Base-by-base conservation (phyloP, 2,888 invertebrate species). In the Drosophila cyrtoloma region DNA sequence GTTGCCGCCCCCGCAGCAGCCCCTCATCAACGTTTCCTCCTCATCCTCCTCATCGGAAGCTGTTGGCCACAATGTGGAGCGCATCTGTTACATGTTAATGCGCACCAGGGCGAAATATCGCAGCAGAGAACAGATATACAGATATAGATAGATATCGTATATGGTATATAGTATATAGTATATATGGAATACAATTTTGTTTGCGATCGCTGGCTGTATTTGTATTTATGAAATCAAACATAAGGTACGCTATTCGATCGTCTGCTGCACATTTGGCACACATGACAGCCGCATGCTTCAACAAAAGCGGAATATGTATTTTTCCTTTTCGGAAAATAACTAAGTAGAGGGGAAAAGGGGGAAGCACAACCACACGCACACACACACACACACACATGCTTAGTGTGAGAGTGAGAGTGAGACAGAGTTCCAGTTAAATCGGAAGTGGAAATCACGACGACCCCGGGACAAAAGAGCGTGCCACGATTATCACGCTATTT, bases 21-120 rank as follows among this genome's bases (percentile, higher is more conserved):
- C 16, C 47, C 16, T 26, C 47, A 7, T 26, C 47, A 9, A 10
- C 22, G 22, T 9, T 16, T 16, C 19, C 33, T 12, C 28, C 52
- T n/a, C 5, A 35, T 12, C 26, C 3, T 16, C 12, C 7, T 39
- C 57, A 42, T 52, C 57, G 57, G 50, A 50, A 50, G 71, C 71
- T 74, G 68, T 68, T 50, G 78, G 71, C 83, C 83, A 82, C 91
- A 91, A 91, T 91, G 81, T 91, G 91, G 91, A 77, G 77, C 80
- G 91, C 91, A 91, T 91, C 91, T 91, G 91, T 91, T 91, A 88
- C 87, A 88, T 90, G 90, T 91, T 91, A 89, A 82, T 81, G 76
- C 83, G 76, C 81, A 72, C 58, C 79, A 76, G 71, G 68, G 71
- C 86, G 57, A 83, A 81, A 85, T 77, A 87, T 75, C 55, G 66